Base-by-base conservation (phyloP, 1,140 invertebrate genomes). In the Himalopsyche phryganea region DNA sequence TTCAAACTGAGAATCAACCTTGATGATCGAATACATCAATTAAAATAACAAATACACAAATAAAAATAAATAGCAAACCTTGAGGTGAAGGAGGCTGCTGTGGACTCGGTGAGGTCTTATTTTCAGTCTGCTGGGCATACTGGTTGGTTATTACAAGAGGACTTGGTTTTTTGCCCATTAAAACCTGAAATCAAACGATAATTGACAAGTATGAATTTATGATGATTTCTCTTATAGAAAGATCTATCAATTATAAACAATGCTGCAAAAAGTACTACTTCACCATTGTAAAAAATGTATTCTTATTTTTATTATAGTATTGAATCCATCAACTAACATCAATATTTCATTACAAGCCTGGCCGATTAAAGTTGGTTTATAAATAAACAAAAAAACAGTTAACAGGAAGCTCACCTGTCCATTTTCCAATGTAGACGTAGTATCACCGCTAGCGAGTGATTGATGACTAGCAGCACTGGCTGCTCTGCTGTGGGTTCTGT, bases 61-160 rank as follows among this genome's bases (percentile, higher is more conserved):
- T n/a, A n/a, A n/a, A n/a, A n/a, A n/a, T n/a, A n/a, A n/a, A n/a
- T n/a, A n/a, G n/a, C n/a, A n/a, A 60, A 77, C 75, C 71, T 28
- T 74, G 75, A 14, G 75, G 75, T 13, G 75, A 60, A 49, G 61
- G 50, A 0, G 72, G 66, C 20, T 40, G 35, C 28, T 64, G 66
- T 69, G 10, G 74, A 70, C 54, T 77, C 67, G 56, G 46, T 17
- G 76, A 72, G 6, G 69, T 63, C 46, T 74, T 74, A 0, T 71
- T 72, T 40, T 78, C 76, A 33, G 68, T 19, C 11, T 56, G 54
- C 20, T 48, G 54, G 74, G 71, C 74, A 56, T 75, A 76, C 41
- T 75, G 74, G 52, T 77, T 78, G 61, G 70, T 70, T 65, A 78
- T 77, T 40, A 76, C 75, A 1, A 78, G 68, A 0, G 73, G 71